Evolutionary conservation across 2,888 invertebrate species (phyloP).

Genomic region (Eledona agricola): DNA sequence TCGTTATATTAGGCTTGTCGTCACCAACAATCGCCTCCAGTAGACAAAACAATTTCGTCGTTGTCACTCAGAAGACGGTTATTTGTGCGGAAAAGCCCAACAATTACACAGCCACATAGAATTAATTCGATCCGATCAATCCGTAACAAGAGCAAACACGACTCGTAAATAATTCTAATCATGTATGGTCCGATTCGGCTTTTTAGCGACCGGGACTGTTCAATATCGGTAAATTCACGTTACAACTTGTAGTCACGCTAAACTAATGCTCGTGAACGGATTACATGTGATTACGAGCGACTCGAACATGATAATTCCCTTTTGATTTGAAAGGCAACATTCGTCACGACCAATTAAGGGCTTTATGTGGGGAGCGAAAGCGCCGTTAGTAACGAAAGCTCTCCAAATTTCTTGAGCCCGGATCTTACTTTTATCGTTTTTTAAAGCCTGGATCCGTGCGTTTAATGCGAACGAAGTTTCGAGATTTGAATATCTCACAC

Average conservation of each 20-base stretch:
- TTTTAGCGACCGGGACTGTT: slow-evolving; percentile 4
- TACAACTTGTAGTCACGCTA: slow-evolving; percentile 39
- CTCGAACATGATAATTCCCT: slow-evolving; percentile 38
- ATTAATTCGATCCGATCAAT: slow-evolving; percentile 19
- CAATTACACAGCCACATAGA: too few species aligned
- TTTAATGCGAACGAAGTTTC: too few species aligned
- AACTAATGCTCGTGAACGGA: slow-evolving; percentile 40
- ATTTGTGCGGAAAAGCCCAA: slow-evolving; percentile 23
- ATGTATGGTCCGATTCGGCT: slow-evolving; percentile 1
- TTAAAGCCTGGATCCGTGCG: too few species aligned
- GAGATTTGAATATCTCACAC: too few species aligned
- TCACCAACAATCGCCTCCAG: slow-evolving; percentile 23
- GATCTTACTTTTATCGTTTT: too few species aligned
- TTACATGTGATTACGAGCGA: slow-evolving; percentile 40
- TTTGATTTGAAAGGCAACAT: slow-evolving; percentile 29
- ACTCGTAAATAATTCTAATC: slow-evolving; percentile 9
- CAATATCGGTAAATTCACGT: slow-evolving; percentile 24
- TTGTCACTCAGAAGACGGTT: slow-evolving; percentile 22
- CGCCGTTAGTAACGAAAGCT: too few species aligned
- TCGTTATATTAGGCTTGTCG: slow-evolving; percentile 35
- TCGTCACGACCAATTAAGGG: slow-evolving; percentile 28
- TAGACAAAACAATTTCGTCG: slow-evolving; percentile 27
- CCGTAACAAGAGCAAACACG: slow-evolving; percentile 18
- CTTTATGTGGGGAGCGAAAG: slow-evolving; percentile 15
- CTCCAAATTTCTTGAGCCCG: too few species aligned